A percentile compares a stretch with the other conserved stretches of the same genome.
phyloP scores from a whole-genome alignment of 92 coral and sea anemone genomes.

The Pocillopora meandrina region DNA sequence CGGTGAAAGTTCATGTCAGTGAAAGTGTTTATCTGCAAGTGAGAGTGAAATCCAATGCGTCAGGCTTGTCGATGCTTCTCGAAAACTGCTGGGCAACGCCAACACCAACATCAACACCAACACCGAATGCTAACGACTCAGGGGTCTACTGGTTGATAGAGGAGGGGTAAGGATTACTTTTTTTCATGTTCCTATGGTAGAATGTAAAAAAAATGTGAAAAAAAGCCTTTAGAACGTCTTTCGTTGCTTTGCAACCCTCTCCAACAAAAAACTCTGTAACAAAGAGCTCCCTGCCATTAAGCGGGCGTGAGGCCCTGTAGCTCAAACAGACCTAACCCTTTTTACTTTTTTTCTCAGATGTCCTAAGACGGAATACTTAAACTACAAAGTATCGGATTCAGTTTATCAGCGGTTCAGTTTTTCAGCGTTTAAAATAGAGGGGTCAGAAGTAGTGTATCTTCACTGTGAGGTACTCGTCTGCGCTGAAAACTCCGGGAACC shows the following conservation, averaged over 20 bases:
- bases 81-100: constrained; percentile 85
- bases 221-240: no score
- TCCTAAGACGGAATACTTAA: constrained; percentile 49
- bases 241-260: no score
- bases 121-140: constrained; percentile 44
- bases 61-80: constrained; percentile 64
- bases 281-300: no score
- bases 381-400: constrained; percentile 60
- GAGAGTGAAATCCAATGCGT: constrained; percentile 54
- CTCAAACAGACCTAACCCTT: no score
- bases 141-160: constrained; percentile 44
- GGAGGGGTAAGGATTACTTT: constrained; percentile 64
- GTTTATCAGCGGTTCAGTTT: constrained; percentile 65
- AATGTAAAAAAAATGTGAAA: no score
- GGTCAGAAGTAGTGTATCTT: constrained; percentile 55
- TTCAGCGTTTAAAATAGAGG: constrained; percentile 48
- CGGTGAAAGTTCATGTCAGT: constrained; percentile 79
- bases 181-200: neutral
- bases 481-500: constrained; percentile 40
- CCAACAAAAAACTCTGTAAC: no score
- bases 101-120: constrained; percentile 43
- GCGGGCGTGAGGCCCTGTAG: no score
- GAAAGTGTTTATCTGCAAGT: constrained; percentile 73
- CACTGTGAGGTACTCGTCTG: constrained; percentile 70
- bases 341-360: constrained; percentile 32